Conservation (phyloP, 2,797 vertebrate genomes). For the Phataginus tricuspis region DNA sequence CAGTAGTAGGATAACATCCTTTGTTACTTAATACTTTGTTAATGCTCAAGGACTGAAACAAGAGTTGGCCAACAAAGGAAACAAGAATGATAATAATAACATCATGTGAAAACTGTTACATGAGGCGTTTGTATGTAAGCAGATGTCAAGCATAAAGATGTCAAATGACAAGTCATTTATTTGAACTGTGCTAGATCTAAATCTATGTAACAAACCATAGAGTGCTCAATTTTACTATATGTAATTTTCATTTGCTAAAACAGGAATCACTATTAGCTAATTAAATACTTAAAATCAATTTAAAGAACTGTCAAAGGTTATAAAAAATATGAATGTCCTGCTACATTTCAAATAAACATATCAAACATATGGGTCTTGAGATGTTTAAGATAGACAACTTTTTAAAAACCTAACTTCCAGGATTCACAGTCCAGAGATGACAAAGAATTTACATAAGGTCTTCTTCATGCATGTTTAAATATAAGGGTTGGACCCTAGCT, state of each 20-base stretch:
- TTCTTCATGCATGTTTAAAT: not conserved
- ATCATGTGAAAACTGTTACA: not conserved
- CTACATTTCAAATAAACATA: slow-evolving; percentile 29
- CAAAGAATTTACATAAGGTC: not conserved
- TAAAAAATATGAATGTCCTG: not conserved
- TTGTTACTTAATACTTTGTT: slow-evolving; percentile 36
- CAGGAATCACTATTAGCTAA: slow-evolving; percentile 22
- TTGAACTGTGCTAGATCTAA: slow-evolving; percentile 29
- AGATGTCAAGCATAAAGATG: not conserved
- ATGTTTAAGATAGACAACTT: slow-evolving; percentile 30
- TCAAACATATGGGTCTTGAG: not conserved
- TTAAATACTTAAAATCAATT: slow-evolving; percentile 1
- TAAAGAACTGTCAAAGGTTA: slow-evolving; percentile 32
- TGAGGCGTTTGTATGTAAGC: slow-evolving; percentile 15
- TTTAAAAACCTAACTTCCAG: slow-evolving; percentile 28
- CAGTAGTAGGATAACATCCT: slow-evolving; percentile 12
- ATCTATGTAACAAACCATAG: not conserved
- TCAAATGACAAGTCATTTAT: not conserved
- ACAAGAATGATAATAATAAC: not conserved
- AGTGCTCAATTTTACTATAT: not conserved
- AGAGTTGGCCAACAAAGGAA: slow-evolving; percentile 27
- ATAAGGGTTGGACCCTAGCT: not conserved
- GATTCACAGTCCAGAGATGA: not conserved
- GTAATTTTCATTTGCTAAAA: slow-evolving; percentile 38
- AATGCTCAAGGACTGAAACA: slow-evolving; percentile 22